Evolutionary conservation across 2,888 invertebrate species (phyloP).

Genomic region (Leptopilina syphax): DNA sequence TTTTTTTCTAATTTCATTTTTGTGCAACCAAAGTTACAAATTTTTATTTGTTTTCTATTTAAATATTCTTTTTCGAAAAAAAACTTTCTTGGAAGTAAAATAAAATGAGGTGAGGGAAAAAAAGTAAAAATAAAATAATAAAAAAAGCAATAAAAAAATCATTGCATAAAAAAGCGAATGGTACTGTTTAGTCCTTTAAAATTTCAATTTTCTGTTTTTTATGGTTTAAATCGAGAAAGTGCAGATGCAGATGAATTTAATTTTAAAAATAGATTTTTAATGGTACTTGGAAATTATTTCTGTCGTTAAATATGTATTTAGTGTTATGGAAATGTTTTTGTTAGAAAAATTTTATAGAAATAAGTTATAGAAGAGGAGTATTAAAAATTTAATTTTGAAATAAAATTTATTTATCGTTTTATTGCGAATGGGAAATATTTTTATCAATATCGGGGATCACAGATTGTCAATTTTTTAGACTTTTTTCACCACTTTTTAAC

Average conservation of each 20-base stretch:
- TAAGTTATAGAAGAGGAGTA: no score
- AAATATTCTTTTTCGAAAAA: no score
- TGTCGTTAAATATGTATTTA: conserved; percentile 1
- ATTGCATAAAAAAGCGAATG: background rate
- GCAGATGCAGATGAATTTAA: background rate
- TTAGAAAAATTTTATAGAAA: no score
- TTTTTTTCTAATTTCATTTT: background rate
- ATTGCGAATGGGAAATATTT: no score
- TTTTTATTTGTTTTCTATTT: background rate
- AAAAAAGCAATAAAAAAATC: background rate
- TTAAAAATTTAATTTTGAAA: no score
- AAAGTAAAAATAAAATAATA: background rate
- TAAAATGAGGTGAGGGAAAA: background rate
- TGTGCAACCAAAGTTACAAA: background rate
- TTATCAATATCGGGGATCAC: no score
- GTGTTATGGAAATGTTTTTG: background rate
- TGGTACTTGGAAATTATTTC: background rate
- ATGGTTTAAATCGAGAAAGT: background rate
- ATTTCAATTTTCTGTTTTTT: conserved; percentile 1
- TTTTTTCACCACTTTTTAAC: no score
- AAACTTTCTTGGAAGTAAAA: background rate
- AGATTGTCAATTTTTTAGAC: no score
- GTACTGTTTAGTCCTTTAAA: background rate
- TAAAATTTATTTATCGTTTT: no score
- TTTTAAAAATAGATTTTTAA: background rate